Percentiles rank a stretch among this genome's conserved stretches.
Evolutionary conservation across 2,888 invertebrate genomes (phyloP).

Genomic region (Meta bourneti): DNA sequence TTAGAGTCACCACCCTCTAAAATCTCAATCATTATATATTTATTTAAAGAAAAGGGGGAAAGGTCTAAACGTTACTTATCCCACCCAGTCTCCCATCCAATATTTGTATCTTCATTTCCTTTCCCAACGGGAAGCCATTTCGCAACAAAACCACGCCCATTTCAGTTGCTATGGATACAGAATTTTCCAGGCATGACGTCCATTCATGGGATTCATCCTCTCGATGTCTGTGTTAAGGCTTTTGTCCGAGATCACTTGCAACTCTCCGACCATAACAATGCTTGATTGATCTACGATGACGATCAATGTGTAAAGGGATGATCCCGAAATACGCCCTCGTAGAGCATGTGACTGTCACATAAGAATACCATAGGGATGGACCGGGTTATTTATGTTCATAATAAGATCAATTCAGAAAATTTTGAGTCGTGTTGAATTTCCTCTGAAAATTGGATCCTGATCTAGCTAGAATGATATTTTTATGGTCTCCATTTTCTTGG

Average conservation of each 20-base stretch:
- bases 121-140: constrained; percentile 14
- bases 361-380: neutral
- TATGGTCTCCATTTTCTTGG: too few species aligned
- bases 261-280: constrained; percentile 3
- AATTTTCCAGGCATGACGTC: constrained; percentile 43
- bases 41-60: too few species aligned
- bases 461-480: too few species aligned
- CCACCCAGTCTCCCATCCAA: neutral
- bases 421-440: too few species aligned
- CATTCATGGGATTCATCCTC: constrained; percentile 37
- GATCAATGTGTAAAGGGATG: neutral
- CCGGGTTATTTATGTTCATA: neutral
- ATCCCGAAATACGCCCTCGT: constrained; percentile 14
- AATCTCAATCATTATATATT: too few species aligned
- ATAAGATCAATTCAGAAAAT: too few species aligned
- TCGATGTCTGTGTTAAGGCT: constrained; percentile 1
- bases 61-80: too few species aligned
- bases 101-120: constrained; percentile 32
- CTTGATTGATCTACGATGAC: constrained; percentile 38
- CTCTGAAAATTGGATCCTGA: too few species aligned
- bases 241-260: constrained; percentile 29
- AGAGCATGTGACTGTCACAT: neutral
- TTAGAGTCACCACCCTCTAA: too few species aligned
- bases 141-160: constrained; percentile 52
- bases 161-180: constrained; percentile 37